Evolutionary conservation across 2,113 vertebrate genomes (phyloP), one percentile per base, ranked within the genome.

Genomic region (Callopanchax toddi): DNA sequence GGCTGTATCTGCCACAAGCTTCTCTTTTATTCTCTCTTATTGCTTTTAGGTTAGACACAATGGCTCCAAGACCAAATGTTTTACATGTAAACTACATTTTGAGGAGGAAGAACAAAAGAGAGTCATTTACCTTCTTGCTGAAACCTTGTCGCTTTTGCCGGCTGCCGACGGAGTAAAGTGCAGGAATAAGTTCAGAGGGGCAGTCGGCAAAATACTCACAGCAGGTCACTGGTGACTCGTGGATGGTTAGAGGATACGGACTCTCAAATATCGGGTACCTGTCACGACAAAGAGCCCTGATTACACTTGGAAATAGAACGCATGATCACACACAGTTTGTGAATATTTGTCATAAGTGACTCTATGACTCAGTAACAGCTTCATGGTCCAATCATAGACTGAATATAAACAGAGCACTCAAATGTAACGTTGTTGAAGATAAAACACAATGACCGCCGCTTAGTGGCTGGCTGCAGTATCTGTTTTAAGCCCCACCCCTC

Each of bases 201-300:
- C 97, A 99, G 89, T 99, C 96, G 3, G 94, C 95, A 86, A 98
- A 97, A 90, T 98, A 99, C 75, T 99, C 97, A 43, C 96, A 97
- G 88, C 96, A 99, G 39, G 97, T 99, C 63, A 93, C 92, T 0
- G 92, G 91, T 16, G 92, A 93, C 80, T 93, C 91, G 2, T 93
- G 91, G 60, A 93, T 87, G 17, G 81, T 82, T 55, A 93, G 79
- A 23, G 92, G 91, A 59, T 93, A 93, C 0, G 91, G 91, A 62
- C 77, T 92, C 85, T 93, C 91, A 79, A 92, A 93, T 64, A 92
- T 90, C 0, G 92, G 92, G 67, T 93, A 93, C 48, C 91, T 93
- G 88, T 20, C 10, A 34, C 10, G 2, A 71, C 48, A 73, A 63
- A 8, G 11, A 16, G 40, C 10, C 5, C n/a, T 1, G 11, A 44